A percentile compares a stretch with the other conserved stretches of the same genome.
These are phyloP conservation scores for Therioaphis trifolii DNA, from an alignment of 2,888 invertebrate genomes.

Conservation along the genomic window DNA sequence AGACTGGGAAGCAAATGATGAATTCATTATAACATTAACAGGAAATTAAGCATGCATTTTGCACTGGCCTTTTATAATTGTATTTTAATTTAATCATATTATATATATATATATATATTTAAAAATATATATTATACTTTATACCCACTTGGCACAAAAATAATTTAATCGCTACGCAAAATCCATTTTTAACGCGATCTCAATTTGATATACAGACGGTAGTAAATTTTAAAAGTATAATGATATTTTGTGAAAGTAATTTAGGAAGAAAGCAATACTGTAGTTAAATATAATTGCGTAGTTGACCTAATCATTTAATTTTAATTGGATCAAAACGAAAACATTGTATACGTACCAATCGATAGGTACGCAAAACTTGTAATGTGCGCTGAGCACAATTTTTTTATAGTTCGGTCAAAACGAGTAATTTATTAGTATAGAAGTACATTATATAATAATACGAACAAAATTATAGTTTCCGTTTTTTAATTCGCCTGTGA, in stretches of 20 bases:
- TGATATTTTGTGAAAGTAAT: constrained; percentile 44
- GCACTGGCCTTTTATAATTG: constrained; percentile 61
- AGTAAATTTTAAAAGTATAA: constrained; percentile 29
- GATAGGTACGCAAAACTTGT: constrained; percentile 27
- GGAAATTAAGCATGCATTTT: constrained; percentile 62
- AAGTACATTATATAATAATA: constrained; percentile 17
- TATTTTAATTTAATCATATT: constrained; percentile 39
- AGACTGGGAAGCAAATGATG: constrained; percentile 60
- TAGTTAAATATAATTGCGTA: constrained; percentile 48
- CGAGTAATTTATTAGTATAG: constrained; percentile 42
- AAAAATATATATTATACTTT: constrained; percentile 28
- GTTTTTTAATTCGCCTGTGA: constrained; percentile 62
- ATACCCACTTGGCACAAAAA: constrained; percentile 58
- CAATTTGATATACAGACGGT: constrained; percentile 49
- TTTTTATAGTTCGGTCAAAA: constrained; percentile 53
- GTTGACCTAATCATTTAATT: constrained; percentile 54
- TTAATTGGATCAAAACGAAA: constrained; percentile 38
- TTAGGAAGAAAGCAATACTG: constrained; percentile 57
- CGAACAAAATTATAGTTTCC: constrained; percentile 57
- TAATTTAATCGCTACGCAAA: constrained; percentile 56
- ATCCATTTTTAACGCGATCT: constrained; percentile 58
- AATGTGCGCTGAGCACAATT: constrained; percentile 25
- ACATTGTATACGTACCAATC: constrained; percentile 51
- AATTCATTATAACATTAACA: constrained; percentile 57
- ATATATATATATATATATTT: neutral